phyloP scores from a whole-genome alignment of 2,888 invertebrate genomes.

The Caenorhabditis angaria region DNA sequence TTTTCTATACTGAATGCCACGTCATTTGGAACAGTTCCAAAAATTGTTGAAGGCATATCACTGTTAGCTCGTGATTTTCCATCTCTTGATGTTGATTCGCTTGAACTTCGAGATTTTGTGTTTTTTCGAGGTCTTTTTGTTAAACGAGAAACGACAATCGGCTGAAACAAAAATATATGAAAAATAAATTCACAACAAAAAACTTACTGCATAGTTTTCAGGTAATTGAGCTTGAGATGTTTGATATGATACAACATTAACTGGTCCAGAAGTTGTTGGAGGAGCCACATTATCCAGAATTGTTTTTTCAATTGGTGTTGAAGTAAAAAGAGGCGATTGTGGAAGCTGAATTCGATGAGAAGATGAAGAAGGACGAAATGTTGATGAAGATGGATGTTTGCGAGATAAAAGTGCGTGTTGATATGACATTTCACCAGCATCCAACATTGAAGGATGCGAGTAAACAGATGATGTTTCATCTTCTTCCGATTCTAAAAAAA shows the following conservation, averaged over 20 bases:
- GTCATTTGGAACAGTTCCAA: constrained; percentile 40
- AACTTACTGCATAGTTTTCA: constrained; percentile 6
- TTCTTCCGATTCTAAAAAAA: constrained; percentile 38
- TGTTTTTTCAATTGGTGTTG: constrained; percentile 31
- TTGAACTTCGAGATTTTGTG: constrained; percentile 36
- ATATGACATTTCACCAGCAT: constrained; percentile 41
- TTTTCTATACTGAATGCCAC: constrained; percentile 20
- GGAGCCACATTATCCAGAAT: constrained; percentile 21
- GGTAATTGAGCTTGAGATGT: constrained; percentile 1
- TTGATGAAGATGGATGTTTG: constrained; percentile 13
- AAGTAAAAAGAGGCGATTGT: constrained; percentile 37
- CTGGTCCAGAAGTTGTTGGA: constrained; percentile 3
- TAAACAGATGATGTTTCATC: constrained; percentile 67
- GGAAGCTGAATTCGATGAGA: constrained; percentile 26
- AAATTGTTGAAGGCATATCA: constrained; percentile 45
- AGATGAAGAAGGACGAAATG: constrained; percentile 10
- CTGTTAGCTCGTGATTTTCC: constrained; percentile 33
- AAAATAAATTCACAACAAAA: neutral
- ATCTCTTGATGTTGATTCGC: constrained; percentile 26
- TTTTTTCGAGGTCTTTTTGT: constrained; percentile 35
- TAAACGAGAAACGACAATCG: constrained; percentile 37
- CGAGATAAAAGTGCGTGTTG: constrained; percentile 24
- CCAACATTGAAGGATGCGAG: constrained; percentile 70
- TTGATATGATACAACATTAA: constrained; percentile 15
- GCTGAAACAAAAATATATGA: constrained; percentile 17